Evolutionary conservation across 2,797 vertebrate species (phyloP).

Genomic region (Enteromius trimaculatus): DNA sequence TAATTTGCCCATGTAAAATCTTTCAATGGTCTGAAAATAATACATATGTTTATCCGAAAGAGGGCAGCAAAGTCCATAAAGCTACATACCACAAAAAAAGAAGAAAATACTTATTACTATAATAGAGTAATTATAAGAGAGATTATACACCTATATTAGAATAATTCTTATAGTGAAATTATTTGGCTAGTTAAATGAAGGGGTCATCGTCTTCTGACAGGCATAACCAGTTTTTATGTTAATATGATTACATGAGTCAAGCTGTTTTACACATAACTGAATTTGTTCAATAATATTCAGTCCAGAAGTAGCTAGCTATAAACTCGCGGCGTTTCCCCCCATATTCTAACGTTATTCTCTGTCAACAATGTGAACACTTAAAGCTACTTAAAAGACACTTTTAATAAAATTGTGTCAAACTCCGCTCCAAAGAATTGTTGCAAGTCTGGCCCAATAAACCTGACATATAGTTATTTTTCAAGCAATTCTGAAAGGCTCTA

Average conservation of each 20-base stretch:
- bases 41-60: conserved; percentile 49
- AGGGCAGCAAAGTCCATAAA: conserved; percentile 58
- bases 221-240: background rate
- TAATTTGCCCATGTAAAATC: background rate
- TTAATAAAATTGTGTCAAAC: background rate
- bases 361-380: background rate
- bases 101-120: background rate
- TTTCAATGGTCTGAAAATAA: background rate
- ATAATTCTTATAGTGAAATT: background rate
- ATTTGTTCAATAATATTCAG: background rate
- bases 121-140: background rate
- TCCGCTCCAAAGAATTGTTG: background rate
- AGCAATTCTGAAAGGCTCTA: background rate
- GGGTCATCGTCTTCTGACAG: background rate
- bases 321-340: background rate
- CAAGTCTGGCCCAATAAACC: background rate
- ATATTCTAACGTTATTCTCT: background rate
- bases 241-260: background rate
- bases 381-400: background rate
- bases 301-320: background rate
- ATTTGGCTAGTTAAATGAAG: background rate
- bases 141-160: background rate
- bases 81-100: background rate
- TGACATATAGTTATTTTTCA: background rate
- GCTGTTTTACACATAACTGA: background rate